Evolutionary conservation across 2,113 vertebrate species (phyloP).

Genomic region (Riparia riparia): DNA sequence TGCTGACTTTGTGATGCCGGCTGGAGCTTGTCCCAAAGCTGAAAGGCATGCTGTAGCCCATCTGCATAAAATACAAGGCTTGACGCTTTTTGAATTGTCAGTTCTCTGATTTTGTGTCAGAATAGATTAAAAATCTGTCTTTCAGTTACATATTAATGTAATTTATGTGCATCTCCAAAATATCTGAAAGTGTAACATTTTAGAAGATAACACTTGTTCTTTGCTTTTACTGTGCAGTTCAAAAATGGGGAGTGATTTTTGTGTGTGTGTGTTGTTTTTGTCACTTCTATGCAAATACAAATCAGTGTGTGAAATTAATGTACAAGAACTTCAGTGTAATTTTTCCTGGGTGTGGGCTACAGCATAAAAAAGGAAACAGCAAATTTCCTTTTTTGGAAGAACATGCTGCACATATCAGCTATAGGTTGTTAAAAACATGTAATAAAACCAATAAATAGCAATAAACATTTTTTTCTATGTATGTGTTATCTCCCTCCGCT

Average conservation of each 20-base stretch:
- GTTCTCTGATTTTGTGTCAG: neutral
- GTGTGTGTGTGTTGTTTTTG: neutral
- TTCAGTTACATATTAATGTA: neutral
- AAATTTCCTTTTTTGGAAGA: slow-evolving; percentile 49
- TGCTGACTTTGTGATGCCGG: neutral
- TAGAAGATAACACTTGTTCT: neutral
- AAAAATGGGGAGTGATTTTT: neutral
- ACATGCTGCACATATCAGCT: neutral
- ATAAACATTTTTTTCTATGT: neutral
- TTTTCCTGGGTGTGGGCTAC: slow-evolving; percentile 39
- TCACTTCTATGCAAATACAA: neutral
- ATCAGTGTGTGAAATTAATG: neutral
- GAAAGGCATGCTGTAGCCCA: neutral
- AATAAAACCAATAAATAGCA: neutral
- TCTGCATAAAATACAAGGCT: neutral
- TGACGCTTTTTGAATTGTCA: neutral
- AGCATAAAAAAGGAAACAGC: slow-evolving; percentile 27
- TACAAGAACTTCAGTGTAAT: neutral
- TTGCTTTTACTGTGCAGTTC: neutral
- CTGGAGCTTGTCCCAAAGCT: neutral
- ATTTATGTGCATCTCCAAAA: fast-evolving
- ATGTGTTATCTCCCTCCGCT: neutral
- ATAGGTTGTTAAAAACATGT: neutral
- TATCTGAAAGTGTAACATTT: neutral
- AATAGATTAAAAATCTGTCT: neutral